These are phyloP conservation scores for Gobius niger DNA, from an alignment of 2,113 vertebrate species.

Conservation along the genomic window DNA sequence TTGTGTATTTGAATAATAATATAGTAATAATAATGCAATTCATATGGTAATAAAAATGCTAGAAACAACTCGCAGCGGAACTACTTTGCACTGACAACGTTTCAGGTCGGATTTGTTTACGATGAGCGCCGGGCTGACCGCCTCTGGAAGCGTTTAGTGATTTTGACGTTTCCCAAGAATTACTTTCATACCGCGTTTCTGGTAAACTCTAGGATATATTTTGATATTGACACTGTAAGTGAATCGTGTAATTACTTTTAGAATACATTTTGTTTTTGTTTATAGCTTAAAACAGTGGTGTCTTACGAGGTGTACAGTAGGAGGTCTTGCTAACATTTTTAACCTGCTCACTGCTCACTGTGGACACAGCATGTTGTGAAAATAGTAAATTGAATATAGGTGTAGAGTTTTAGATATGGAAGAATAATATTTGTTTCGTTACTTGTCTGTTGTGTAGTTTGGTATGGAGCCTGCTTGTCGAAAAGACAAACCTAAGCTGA, in stretches of 20 bases:
- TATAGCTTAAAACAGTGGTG: background rate
- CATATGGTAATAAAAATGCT: too few relatives aligned
- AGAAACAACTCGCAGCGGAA: too few relatives aligned
- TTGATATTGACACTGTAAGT: conserved; percentile 7
- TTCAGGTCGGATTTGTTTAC: conserved; percentile 51
- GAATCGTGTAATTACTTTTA: rapidly evolving
- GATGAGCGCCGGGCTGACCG: background rate
- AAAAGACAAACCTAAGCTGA: conserved; percentile 85
- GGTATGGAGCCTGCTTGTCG: conserved; percentile 84
- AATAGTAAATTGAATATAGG: background rate
- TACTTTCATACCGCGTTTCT: too few relatives aligned
- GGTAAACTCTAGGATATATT: too few relatives aligned
- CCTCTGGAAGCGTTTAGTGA: background rate
- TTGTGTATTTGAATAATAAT: too few relatives aligned
- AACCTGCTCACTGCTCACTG: too few relatives aligned
- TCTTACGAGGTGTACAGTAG: background rate
- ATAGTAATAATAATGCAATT: too few relatives aligned
- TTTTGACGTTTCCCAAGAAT: background rate
- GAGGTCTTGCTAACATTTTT: too few relatives aligned
- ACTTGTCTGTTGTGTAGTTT: background rate
- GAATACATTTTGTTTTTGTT: background rate
- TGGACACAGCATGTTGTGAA: background rate
- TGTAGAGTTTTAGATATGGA: background rate
- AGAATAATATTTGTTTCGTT: background rate
- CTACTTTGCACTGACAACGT: conserved; percentile 8